phyloP scores from a whole-genome alignment of 2,888 invertebrate species.

The Andrena praecox region DNA sequence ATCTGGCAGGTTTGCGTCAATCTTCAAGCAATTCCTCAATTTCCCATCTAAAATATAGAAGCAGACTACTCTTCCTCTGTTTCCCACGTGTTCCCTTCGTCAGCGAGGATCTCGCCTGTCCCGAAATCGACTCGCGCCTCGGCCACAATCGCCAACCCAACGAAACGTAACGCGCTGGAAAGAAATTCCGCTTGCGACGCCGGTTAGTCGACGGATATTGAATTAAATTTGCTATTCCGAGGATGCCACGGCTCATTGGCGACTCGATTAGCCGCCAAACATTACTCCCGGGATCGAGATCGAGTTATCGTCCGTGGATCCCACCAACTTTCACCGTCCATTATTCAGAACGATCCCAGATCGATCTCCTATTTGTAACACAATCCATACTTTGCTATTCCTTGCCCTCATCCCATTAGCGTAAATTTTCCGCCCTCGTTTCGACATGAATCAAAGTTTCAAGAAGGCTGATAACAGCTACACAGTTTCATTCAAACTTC shows the following conservation, averaged over 20 bases:
- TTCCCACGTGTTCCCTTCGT: too few relatives aligned
- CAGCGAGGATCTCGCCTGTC: too few relatives aligned
- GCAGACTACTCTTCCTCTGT: too few relatives aligned
- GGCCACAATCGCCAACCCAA: neutral
- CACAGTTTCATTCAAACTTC: too few relatives aligned
- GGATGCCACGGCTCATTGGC: conserved; percentile 52
- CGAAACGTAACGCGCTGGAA: conserved; percentile 1
- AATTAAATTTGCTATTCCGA: conserved; percentile 64
- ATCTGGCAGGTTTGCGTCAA: too few relatives aligned
- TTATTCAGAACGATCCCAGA: neutral
- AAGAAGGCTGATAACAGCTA: too few relatives aligned
- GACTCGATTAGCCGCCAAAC: conserved; percentile 51
- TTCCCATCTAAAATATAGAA: too few relatives aligned
- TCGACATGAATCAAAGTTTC: too few relatives aligned
- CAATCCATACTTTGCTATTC: neutral
- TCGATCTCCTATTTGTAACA: neutral
- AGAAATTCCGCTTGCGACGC: neutral
- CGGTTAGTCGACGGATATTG: conserved; percentile 60
- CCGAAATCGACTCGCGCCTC: too few relatives aligned
- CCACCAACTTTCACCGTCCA: neutral
- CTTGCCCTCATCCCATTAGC: too few relatives aligned
- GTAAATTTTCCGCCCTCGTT: too few relatives aligned
- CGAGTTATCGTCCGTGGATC: neutral
- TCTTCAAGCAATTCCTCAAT: too few relatives aligned
- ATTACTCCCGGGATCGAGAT: conserved; percentile 32